Base-by-base conservation (phyloP, 23 tunicate species). In the Ascidia mentula region DNA sequence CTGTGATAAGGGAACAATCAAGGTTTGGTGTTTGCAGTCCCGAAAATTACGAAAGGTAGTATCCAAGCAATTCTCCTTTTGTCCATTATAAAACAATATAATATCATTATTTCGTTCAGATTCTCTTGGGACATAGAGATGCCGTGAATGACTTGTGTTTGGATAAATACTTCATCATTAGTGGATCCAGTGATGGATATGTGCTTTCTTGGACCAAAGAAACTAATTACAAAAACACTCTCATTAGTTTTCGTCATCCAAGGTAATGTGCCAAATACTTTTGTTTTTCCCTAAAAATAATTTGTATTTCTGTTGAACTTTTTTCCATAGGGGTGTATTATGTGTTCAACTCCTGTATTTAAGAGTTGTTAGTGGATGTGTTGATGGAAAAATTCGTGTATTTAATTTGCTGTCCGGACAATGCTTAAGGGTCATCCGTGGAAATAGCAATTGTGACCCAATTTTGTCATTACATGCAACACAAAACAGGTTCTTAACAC, bases 371-470 rank as follows among this genome's bases (percentile, higher is more conserved):
- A 89, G 85, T 36, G 95, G 95, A 18, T 89, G 95, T 75, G 88
- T 74, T 32, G 95, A 89, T 84, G 95, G 95, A 31, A 89, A 89
- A 65, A 79, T 89, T 38, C 84, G 95, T 24, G 95, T 89, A 36
- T 53, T 89, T 32, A 81, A 89, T 74, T 36, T 89, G 46, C 74
- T 76, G 33, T 69, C 95, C 46, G 95, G 95, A 18, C 88, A 83
- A 38, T 89, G 88, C 74, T 59, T 89, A 61, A 33, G 95, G 69
- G 95, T 84, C 1, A 36, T 89, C 6, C 79, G 95, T 61, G 95
- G 95, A 53, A 89, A 89, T 46, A 89, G 95, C 80, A 87, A 89
- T 32, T 89, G 95, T 79, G 95, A 89, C 40, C 88, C 95, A 40
- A 79, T 89, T 20, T 37, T 89, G 0, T 37, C 70, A 18, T 34